phyloP scores from a whole-genome alignment of 2,113 vertebrate species.

The Fulica atra region DNA sequence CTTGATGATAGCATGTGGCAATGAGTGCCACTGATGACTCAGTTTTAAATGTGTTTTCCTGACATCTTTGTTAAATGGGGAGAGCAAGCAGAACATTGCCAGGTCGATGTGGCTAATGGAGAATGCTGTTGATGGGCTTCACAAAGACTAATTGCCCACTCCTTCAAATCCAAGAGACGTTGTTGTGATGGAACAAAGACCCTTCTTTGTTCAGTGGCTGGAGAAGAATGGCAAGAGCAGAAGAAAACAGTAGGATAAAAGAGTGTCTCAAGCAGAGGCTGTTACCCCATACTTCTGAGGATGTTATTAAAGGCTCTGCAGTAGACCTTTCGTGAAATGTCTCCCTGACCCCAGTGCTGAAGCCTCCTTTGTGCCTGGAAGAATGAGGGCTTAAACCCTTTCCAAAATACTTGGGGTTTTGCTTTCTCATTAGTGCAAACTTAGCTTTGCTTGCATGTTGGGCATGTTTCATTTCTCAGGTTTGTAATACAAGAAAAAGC shows the following conservation, averaged over 20 bases:
- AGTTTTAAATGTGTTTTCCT: slow-evolving; percentile 23
- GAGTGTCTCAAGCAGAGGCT: slow-evolving; percentile 23
- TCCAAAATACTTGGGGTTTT: slow-evolving; percentile 36
- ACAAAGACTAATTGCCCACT: slow-evolving; percentile 32
- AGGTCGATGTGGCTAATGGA: slow-evolving; percentile 1
- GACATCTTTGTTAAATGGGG: not conserved
- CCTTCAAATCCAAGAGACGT: slow-evolving; percentile 1
- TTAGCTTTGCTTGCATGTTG: not conserved
- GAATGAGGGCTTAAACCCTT: slow-evolving; percentile 35
- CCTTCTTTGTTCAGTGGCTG: slow-evolving; percentile 25
- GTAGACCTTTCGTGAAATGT: not conserved
- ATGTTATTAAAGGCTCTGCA: slow-evolving; percentile 10
- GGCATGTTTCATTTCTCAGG: not conserved
- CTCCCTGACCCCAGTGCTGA: slow-evolving; percentile 12
- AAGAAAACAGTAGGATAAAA: slow-evolving; percentile 43
- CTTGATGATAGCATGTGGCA: not conserved
- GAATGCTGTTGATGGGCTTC: slow-evolving; percentile 37
- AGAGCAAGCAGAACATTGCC: not conserved
- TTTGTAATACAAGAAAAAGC: not conserved
- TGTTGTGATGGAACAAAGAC: slow-evolving; percentile 22
- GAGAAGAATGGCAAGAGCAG: slow-evolving; percentile 27
- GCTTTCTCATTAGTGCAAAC: slow-evolving; percentile 6
- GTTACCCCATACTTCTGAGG: slow-evolving; percentile 23
- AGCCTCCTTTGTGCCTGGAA: slow-evolving; percentile 36
- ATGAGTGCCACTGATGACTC: not conserved